Evolutionary conservation across 1,140 invertebrate species (phyloP).

Genomic region (Macrostomum lignano): DNA sequence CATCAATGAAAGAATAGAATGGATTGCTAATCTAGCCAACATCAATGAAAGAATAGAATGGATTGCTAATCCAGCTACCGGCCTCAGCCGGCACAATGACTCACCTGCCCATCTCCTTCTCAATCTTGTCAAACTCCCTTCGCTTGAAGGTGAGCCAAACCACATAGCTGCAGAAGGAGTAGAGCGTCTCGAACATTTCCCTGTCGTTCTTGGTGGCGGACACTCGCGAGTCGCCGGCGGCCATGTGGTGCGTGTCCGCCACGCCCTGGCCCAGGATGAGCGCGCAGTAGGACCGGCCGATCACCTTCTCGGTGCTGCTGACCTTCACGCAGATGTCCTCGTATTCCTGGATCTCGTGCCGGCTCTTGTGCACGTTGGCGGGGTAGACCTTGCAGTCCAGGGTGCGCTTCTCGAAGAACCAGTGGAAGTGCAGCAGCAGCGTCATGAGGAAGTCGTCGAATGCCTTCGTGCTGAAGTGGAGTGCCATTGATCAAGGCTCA

Average conservation of each 20-base stretch:
- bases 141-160: constrained; percentile 22
- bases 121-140: constrained; percentile 19
- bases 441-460: constrained; percentile 21
- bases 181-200: constrained; percentile 18
- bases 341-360: constrained; percentile 17
- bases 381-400: constrained; percentile 16
- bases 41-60: too few species aligned
- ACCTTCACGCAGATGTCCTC: constrained; percentile 15
- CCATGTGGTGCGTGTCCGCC: constrained; percentile 22
- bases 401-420: constrained; percentile 20
- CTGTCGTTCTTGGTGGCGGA: constrained; percentile 21
- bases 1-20: too few species aligned
- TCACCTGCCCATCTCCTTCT: too few species aligned
- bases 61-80: too few species aligned
- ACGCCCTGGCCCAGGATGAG: constrained; percentile 21
- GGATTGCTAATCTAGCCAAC: too few species aligned
- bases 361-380: constrained; percentile 23
- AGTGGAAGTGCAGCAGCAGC: constrained; percentile 21
- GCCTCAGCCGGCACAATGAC: too few species aligned
- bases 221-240: constrained; percentile 18
- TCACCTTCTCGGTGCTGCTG: constrained; percentile 13
- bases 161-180: constrained; percentile 20
- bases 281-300: constrained; percentile 20
- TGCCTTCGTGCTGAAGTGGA: constrained; percentile 15
- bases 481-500: too few species aligned